Base-by-base conservation (phyloP, 2,888 invertebrate genomes). In the Bhutanitis thaidina region DNA sequence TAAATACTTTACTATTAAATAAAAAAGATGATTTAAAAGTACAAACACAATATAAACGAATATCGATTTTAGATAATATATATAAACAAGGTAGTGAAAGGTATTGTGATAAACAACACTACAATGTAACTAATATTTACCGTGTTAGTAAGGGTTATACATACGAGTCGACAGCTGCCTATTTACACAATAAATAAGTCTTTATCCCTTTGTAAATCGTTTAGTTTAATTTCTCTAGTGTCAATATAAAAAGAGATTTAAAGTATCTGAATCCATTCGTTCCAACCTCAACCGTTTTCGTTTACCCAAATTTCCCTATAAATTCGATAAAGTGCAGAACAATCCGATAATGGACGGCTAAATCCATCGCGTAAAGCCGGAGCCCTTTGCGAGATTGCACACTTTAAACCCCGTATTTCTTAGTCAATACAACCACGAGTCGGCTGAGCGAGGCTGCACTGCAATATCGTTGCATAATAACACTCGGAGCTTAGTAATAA, bases 261-360 rank as follows among this genome's bases (percentile, higher is more conserved):
- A 12, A 43, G 30, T 27, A 38, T 34, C 20, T 5, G 5, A 20
- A 20, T 27, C 37, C 49, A 13, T 49, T 37, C 41, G 30, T 41
- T 48, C 7, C 8, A 43, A 37, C 43, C 43, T 49, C 30, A 49
- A 43, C 16, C 27, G 36, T 14, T 36, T 25, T 14, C 27, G 15
- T 47, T 35, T 35, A 40, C 41, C 29, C 41, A 27, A 41, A 49
- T 43, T 37, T 48, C 41, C 49, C 49, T 34, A 44, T 50, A 50
- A 50, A 50, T 50, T 44, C 49, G 44, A 50, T 44, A 38, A 38
- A 50, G 36, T 16, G 34, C 38, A 20, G 34, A 50, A 38, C 44
- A 50, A 38, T 50, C 37, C 34, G 43, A 50, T 50, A 50, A 50
- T 44, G 44, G 43, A 30, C 38, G 43, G 32, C 49, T 38, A 50